Percentiles rank a stretch among this genome's conserved stretches.
These are phyloP conservation scores for Enteromius radiatus DNA, from an alignment of 2,797 vertebrate species.

Conservation along the genomic window DNA sequence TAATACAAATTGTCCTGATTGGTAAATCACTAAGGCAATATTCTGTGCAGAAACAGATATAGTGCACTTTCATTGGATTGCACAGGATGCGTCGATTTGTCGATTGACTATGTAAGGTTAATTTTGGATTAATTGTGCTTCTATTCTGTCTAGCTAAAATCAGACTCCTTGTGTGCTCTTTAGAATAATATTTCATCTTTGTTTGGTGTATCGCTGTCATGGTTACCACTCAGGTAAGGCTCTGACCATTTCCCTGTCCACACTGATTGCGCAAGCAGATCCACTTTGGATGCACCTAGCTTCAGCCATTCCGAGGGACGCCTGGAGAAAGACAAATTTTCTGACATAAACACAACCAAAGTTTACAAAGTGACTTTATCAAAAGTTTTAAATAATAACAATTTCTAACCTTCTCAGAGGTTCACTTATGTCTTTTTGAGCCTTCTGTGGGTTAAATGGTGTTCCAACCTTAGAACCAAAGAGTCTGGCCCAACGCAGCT, in stretches of 20 bases:
- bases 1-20: background rate
- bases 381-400: background rate
- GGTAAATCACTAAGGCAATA: slow-evolving; percentile 10
- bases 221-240: slow-evolving; percentile 48
- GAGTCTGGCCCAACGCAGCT: slow-evolving; percentile 89
- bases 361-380: background rate
- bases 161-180: slow-evolving; percentile 13
- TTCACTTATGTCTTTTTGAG: slow-evolving; percentile 64
- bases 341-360: slow-evolving; percentile 21
- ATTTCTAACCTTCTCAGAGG: slow-evolving; percentile 44
- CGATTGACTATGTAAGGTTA: background rate
- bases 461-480: slow-evolving; percentile 80
- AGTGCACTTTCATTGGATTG: background rate
- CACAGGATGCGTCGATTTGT: background rate
- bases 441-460: slow-evolving; percentile 71
- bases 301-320: slow-evolving; percentile 91
- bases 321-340: slow-evolving; percentile 66
- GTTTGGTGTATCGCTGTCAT: slow-evolving; percentile 41
- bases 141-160: slow-evolving; percentile 4
- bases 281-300: slow-evolving; percentile 86
- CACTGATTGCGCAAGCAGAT: slow-evolving; percentile 85
- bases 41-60: background rate
- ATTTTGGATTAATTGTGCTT: slow-evolving; percentile 36
- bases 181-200: slow-evolving; percentile 10
- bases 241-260: slow-evolving; percentile 77